Percentiles rank a stretch among this genome's conserved stretches.
Evolutionary conservation across 2,113 vertebrate species (phyloP).

Genomic region (Centropus unirufus): DNA sequence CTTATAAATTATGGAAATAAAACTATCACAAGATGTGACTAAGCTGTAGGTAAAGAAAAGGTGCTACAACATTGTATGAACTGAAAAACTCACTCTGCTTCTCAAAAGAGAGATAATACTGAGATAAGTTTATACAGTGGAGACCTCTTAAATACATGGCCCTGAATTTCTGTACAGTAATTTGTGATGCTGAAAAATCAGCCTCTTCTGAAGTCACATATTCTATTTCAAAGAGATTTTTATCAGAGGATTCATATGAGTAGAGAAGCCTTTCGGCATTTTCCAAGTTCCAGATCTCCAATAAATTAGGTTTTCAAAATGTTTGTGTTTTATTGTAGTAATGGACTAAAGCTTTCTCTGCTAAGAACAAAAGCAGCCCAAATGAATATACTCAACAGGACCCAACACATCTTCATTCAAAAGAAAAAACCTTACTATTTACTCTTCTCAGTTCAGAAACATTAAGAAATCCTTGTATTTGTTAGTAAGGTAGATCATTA

Average conservation of each 20-base stretch:
- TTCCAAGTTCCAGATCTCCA: constrained; percentile 34
- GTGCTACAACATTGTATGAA: constrained; percentile 48
- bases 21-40: constrained; percentile 52
- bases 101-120: constrained; percentile 40
- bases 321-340: neutral
- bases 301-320: neutral
- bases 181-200: constrained; percentile 10
- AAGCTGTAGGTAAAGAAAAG: constrained; percentile 51
- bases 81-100: constrained; percentile 18
- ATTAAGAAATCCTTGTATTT: neutral
- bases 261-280: constrained; percentile 1
- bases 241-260: constrained; percentile 40
- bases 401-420: neutral
- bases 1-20: constrained; percentile 67
- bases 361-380: constrained; percentile 34
- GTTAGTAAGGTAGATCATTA: constrained; percentile 28
- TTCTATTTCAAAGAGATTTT: constrained; percentile 52
- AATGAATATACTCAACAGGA: constrained; percentile 3
- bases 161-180: constrained; percentile 45
- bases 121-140: constrained; percentile 64
- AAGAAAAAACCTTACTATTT: neutral
- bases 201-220: constrained; percentile 19
- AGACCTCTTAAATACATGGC: constrained; percentile 63
- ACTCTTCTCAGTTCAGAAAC: neutral
- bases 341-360: neutral